Base-by-base conservation (phyloP, 2,113 vertebrate species). In the Aplodontia rufa region DNA sequence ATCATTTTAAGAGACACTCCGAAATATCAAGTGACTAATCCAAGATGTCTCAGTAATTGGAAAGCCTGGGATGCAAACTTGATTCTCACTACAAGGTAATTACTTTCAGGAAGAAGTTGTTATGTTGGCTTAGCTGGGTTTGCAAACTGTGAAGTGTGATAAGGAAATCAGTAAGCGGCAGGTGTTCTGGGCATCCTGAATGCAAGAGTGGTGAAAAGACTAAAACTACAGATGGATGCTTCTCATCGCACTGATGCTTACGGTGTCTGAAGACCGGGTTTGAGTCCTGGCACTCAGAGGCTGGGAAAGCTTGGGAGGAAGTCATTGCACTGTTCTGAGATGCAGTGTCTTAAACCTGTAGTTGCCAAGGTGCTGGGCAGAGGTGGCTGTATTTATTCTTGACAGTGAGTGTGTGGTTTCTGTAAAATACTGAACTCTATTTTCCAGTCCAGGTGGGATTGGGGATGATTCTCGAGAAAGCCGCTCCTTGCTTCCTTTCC, bases 161-260 rank as follows among this genome's bases (percentile, higher is more conserved):
- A 12, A 66, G 26, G 49, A 17, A 20, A 30, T 4, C 0, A 3
- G 51, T 30, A 58, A 68, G 16, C 1, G 35, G 74, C 12, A 64
- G 53, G 30, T 42, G 49, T 5, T 47, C n/a, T 4, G 1, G 2
- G 66, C 24, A 22, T 40, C 8, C 58, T 4, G 28, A 68, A 45
- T 3, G 11, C 32, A 19, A 53, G 3, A 69, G 26, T 30, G 12
- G 22, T 17, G 5, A 28, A n/a, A 66, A 32, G 72, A 40, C 2
- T 30, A 26, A 8, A 35, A 20, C 6, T 4, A 17, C 6, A 4
- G 20, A 7, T 8, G 8, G 28, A 10, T 0, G 3, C 3, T 35
- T 35, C n/a, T 84, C 30, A 26, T 42, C 30, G 37, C 1, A 0
- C 19, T 5, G 5, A 22, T 1, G 69, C 24, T 28, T 26, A 32